Conservation (phyloP, 2,888 invertebrate species). For the Hoplodrina blanda region DNA sequence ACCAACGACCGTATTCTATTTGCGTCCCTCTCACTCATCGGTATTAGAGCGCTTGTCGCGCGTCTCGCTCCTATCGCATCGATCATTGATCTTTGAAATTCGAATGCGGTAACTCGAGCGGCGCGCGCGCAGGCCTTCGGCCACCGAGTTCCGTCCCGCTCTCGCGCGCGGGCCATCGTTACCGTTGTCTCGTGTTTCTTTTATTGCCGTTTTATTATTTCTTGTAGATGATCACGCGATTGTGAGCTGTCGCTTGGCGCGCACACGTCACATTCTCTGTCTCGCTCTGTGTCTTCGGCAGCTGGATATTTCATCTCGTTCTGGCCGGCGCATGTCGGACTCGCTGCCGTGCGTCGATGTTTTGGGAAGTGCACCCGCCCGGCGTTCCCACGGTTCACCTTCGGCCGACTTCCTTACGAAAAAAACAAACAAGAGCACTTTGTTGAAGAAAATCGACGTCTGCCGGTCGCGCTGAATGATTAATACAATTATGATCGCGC, state of each 20-base stretch:
- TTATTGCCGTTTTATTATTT: slow-evolving; percentile 91
- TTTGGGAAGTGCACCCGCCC: slow-evolving; percentile 91
- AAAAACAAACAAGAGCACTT: slow-evolving; percentile 91
- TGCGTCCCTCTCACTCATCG: slow-evolving; percentile 70
- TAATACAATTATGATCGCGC: slow-evolving; percentile 90
- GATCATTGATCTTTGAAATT: slow-evolving; percentile 91
- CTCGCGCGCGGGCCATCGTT: slow-evolving; percentile 80
- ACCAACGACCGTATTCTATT: slow-evolving; percentile 50
- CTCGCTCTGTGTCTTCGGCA: slow-evolving; percentile 65
- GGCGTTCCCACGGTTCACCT: slow-evolving; percentile 91
- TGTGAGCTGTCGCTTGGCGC: slow-evolving; percentile 90
- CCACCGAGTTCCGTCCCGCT: slow-evolving; percentile 82
- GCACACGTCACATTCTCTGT: slow-evolving; percentile 86
- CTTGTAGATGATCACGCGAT: slow-evolving; percentile 91
- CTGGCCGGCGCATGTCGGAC: slow-evolving; percentile 85
- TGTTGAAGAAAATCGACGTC: slow-evolving; percentile 91
- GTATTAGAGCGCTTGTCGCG: slow-evolving; percentile 76
- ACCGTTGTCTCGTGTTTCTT: slow-evolving; percentile 89
- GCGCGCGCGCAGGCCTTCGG: slow-evolving; percentile 86
- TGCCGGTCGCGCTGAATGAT: slow-evolving; percentile 90
- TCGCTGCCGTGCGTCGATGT: slow-evolving; percentile 90
- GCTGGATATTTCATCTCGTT: slow-evolving; percentile 74
- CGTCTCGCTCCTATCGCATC: slow-evolving; percentile 87
- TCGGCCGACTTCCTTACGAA: slow-evolving; percentile 90
- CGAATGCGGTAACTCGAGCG: slow-evolving; percentile 88